Evolutionary conservation across 2,888 invertebrate species (phyloP).

Genomic region (Oithona nana): DNA sequence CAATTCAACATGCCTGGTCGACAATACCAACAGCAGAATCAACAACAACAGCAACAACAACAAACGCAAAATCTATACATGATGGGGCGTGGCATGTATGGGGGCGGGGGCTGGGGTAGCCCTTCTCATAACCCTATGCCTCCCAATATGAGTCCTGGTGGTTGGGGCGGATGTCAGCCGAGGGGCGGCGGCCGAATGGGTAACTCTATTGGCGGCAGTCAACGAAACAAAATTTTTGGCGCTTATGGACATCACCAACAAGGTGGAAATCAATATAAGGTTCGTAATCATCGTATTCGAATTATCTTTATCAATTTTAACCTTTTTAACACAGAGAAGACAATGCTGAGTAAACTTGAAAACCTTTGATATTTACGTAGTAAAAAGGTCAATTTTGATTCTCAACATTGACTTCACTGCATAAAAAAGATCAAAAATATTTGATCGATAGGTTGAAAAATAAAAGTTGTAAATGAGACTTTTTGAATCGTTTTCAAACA

Average conservation of each 20-base stretch:
- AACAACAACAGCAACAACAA: conserved; percentile 4
- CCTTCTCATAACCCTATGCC: not conserved
- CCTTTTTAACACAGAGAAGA: no score
- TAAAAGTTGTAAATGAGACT: no score
- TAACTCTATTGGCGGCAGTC: not conserved
- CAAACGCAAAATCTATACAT: not conserved
- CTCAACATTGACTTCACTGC: no score
- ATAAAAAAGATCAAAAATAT: no score
- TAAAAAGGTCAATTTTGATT: no score
- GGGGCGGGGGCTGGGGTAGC: not conserved
- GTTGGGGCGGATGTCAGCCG: not conserved
- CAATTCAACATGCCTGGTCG: not conserved
- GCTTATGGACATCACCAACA: not conserved
- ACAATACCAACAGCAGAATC: not conserved
- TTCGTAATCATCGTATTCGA: not conserved
- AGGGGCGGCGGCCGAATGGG: not conserved
- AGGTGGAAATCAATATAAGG: not conserved
- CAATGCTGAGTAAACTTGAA: no score
- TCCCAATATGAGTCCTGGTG: not conserved
- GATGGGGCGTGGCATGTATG: not conserved
- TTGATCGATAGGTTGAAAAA: no score
- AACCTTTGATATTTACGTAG: no score
- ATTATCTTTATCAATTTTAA: no score
- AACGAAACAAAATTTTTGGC: not conserved
- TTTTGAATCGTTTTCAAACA: no score